Evolutionary conservation across 1,140 invertebrate species (phyloP).

Genomic region (Macrocentrus cingulum): DNA sequence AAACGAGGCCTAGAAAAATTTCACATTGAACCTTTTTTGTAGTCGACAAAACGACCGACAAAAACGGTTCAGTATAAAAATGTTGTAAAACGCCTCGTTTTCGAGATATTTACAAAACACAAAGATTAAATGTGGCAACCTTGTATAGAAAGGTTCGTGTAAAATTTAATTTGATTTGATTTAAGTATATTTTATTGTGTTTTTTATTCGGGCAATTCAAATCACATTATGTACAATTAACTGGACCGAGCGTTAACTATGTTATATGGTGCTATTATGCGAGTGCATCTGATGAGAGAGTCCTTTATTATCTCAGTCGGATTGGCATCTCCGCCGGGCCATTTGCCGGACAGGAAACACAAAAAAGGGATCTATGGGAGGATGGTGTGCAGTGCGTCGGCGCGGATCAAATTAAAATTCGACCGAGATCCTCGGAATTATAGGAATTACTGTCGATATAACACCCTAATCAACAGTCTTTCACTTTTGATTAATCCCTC

Average conservation of each 20-base stretch:
- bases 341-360: constrained; percentile 1
- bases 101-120: too few species aligned
- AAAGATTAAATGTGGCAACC: too few species aligned
- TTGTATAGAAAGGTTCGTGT: too few species aligned
- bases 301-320: neutral
- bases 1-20: too few species aligned
- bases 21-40: too few species aligned
- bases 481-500: constrained; percentile 34
- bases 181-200: neutral
- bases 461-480: constrained; percentile 29
- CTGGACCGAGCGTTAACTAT: neutral
- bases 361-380: neutral
- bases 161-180: too few species aligned
- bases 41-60: too few species aligned
- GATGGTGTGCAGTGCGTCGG: constrained; percentile 1
- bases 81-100: too few species aligned
- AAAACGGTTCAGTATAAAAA: too few species aligned
- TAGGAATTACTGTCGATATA: constrained; percentile 33
- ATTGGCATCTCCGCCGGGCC: neutral
- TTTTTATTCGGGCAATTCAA: neutral
- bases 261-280: neutral
- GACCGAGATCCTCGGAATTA: constrained; percentile 28
- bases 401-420: constrained; percentile 32
- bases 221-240: constrained; percentile 5
- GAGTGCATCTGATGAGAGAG: neutral